phyloP scores from a whole-genome alignment of 2,888 invertebrate genomes.

The Ectemnius lituratus region DNA sequence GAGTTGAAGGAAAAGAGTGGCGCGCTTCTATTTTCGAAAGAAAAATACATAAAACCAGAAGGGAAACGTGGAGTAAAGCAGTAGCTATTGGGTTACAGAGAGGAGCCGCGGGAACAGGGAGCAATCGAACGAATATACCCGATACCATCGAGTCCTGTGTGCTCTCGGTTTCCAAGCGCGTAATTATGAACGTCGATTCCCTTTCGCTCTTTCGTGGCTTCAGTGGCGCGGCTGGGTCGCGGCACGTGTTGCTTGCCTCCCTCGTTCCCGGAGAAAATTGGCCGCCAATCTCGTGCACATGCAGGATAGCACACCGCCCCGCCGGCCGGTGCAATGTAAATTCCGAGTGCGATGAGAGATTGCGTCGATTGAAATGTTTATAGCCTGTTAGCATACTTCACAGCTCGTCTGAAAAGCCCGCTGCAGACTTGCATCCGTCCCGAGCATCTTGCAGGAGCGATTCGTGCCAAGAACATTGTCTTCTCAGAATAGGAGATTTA shows the following conservation, averaged over 20 bases:
- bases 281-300: no score
- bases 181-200: no score
- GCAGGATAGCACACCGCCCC: neutral
- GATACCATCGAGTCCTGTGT: no score
- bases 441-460: no score
- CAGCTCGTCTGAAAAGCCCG: neutral
- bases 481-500: no score
- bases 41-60: neutral
- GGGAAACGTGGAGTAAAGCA: neutral
- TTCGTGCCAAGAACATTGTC: no score
- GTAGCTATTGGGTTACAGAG: neutral
- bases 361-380: conserved; percentile 7
- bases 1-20: neutral
- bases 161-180: no score
- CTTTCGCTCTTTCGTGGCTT: no score
- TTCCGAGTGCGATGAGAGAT: neutral
- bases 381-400: neutral
- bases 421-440: no score
- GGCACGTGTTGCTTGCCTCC: neutral
- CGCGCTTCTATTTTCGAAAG: conserved; percentile 2
- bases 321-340: neutral
- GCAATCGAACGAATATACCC: no score
- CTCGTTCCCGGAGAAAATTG: neutral
- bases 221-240: neutral
- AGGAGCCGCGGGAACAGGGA: neutral